phyloP scores from a whole-genome alignment of 35 echinoderm and acorn worm genomes.

The Chiridota heheva region DNA sequence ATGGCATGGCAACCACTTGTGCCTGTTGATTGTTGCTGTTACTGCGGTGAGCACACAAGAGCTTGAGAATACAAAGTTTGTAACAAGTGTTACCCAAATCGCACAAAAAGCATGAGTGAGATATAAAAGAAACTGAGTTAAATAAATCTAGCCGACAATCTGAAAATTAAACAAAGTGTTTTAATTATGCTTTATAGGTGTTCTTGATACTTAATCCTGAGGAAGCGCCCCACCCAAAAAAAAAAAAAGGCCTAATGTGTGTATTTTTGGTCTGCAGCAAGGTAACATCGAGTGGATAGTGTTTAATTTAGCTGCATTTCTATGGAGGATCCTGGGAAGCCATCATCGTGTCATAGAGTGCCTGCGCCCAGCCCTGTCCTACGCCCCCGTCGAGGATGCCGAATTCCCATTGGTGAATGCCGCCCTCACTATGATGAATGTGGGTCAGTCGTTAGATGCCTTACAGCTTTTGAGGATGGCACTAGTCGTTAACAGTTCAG shows the following conservation, averaged over 20 bases:
- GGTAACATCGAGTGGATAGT: conserved; percentile 61
- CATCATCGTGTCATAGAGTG: conserved; percentile 77
- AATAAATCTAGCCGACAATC: no score
- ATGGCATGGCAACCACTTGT: no score
- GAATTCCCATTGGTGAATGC: conserved; percentile 73
- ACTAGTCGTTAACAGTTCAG: conserved; percentile 66
- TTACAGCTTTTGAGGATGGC: conserved; percentile 80
- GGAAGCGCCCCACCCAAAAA: no score
- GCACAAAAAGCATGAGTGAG: no score
- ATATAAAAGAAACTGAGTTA: no score
- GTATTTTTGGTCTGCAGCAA: not conserved
- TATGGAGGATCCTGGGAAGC: conserved; percentile 67
- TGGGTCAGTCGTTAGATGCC: conserved; percentile 66
- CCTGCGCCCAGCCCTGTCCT: conserved; percentile 79
- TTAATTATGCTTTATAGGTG: no score
- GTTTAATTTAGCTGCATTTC: conserved; percentile 69
- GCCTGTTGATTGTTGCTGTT: no score
- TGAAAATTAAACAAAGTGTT: no score
- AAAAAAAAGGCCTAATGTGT: not conserved
- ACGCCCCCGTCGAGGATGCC: conserved; percentile 60
- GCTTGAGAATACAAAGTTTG: no score
- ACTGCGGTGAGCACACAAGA: no score
- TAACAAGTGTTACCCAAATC: no score
- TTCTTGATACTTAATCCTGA: no score
- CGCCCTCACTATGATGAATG: conserved; percentile 60